These are phyloP conservation scores for Ceratothoa steindachneri DNA, from an alignment of 2,888 invertebrate species.

Conservation along the genomic window DNA sequence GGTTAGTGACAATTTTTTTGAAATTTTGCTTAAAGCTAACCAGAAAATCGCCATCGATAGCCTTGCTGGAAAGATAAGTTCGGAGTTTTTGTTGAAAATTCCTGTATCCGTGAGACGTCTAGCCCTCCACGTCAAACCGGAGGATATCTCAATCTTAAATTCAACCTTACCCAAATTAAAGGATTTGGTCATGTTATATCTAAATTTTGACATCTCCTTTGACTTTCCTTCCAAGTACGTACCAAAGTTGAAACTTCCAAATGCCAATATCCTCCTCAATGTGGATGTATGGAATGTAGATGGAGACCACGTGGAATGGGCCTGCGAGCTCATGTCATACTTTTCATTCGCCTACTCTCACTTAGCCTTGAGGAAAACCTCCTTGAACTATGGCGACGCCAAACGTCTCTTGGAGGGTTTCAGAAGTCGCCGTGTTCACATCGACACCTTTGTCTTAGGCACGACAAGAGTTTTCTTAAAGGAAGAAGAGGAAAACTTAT, in stretches of 20 bases:
- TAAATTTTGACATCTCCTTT: not conserved
- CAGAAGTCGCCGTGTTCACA: not conserved
- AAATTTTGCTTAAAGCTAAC: not conserved
- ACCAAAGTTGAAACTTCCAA: not conserved
- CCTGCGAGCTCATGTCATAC: not conserved
- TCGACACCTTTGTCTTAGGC: not conserved
- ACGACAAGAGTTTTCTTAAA: not conserved
- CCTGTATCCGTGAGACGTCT: not conserved
- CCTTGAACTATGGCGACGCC: not conserved
- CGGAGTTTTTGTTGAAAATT: not conserved
- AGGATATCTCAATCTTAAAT: conserved; percentile 1
- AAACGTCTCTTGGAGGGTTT: not conserved
- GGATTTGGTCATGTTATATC: not conserved
- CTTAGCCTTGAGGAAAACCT: not conserved
- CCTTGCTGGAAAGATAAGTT: conserved; percentile 1
- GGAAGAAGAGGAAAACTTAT: not conserved
- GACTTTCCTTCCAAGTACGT: not conserved
- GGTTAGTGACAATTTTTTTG: not conserved
- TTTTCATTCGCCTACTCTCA: not conserved
- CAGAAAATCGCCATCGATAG: not conserved
- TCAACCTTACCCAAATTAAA: not conserved
- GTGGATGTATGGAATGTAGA: not conserved
- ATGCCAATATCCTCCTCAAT: not conserved
- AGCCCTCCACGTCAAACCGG: not conserved
- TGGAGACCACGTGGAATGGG: not conserved